Conservation (phyloP, 2,113 vertebrate species). For the Ptychochromis oligacanthus region DNA sequence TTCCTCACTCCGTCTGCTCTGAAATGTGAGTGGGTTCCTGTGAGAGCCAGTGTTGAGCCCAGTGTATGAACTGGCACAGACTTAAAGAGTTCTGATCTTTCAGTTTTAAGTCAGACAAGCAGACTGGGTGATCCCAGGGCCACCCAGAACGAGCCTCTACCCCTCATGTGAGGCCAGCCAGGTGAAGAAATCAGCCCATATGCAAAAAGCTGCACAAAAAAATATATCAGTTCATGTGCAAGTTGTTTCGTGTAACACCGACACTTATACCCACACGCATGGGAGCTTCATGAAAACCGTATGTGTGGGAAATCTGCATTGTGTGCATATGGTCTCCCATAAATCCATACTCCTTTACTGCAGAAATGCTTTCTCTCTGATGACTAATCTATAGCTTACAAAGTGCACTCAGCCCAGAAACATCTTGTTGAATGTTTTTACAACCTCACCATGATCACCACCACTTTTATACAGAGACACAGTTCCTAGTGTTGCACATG, state of each 20-base stretch:
- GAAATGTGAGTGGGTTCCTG: constrained; percentile 59
- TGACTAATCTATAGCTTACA: constrained; percentile 71
- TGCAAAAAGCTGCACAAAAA: constrained; percentile 15
- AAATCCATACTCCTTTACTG: constrained; percentile 62
- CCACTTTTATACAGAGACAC: constrained; percentile 15
- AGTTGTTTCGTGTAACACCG: constrained; percentile 45
- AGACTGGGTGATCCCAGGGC: constrained; percentile 59
- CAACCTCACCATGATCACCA: constrained; percentile 21
- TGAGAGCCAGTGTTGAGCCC: constrained; percentile 56
- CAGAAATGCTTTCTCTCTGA: constrained; percentile 63
- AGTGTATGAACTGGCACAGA: constrained; percentile 68
- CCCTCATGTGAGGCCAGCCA: constrained; percentile 47
- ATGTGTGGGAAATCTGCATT: constrained; percentile 60
- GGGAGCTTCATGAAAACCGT: constrained; percentile 67
- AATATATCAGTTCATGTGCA: constrained; percentile 32
- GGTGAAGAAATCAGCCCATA: constrained; percentile 44
- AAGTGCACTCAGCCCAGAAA: constrained; percentile 43
- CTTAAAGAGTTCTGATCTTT: constrained; percentile 55
- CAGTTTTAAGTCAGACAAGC: constrained; percentile 44
- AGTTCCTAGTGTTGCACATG: constrained; percentile 59
- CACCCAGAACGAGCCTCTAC: constrained; percentile 67
- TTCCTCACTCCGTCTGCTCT: constrained; percentile 38
- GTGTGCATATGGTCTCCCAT: constrained; percentile 49
- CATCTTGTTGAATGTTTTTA: constrained; percentile 65
- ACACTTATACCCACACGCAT: constrained; percentile 24